phyloP scores from a whole-genome alignment of 2,888 invertebrate genomes.

The Eledona agricola region DNA sequence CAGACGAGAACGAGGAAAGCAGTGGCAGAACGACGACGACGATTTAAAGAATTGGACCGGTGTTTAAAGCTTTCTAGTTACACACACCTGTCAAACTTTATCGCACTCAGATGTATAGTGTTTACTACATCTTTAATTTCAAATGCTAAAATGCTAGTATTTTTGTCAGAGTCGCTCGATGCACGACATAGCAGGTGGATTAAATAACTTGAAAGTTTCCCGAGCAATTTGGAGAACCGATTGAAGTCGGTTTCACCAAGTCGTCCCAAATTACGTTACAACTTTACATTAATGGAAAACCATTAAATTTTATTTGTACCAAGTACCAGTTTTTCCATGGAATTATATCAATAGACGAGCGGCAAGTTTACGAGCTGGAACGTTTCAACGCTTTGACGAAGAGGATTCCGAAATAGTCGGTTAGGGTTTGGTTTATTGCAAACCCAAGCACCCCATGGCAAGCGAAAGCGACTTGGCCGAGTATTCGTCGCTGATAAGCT shows the following conservation, averaged over 20 bases:
- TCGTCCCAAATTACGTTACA: slow-evolving; percentile 24
- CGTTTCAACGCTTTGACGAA: slow-evolving; percentile 16
- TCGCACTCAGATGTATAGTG: slow-evolving; percentile 28
- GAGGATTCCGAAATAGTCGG: slow-evolving; percentile 5
- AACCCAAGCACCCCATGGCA: not conserved
- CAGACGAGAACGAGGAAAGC: slow-evolving; percentile 26
- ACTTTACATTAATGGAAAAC: slow-evolving; percentile 27
- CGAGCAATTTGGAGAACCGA: slow-evolving; percentile 8
- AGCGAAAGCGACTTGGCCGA: no score
- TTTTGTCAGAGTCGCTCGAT: slow-evolving; percentile 14
- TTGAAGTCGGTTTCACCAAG: slow-evolving; percentile 14
- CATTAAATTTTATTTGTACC: slow-evolving; percentile 30
- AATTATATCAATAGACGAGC: slow-evolving; percentile 16
- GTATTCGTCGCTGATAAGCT: slow-evolving; percentile 34
- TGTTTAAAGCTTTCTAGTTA: slow-evolving; percentile 41
- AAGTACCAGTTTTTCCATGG: slow-evolving; percentile 14
- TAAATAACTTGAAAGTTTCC: slow-evolving; percentile 25
- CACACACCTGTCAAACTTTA: slow-evolving; percentile 42
- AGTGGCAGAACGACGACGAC: slow-evolving; percentile 39
- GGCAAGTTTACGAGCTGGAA: slow-evolving; percentile 23
- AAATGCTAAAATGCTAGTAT: slow-evolving; percentile 20
- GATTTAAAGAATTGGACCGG: slow-evolving; percentile 42
- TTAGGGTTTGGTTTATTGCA: slow-evolving; percentile 8
- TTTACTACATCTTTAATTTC: slow-evolving; percentile 22
- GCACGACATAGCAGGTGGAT: slow-evolving; percentile 26